Conservation (phyloP, 2,113 vertebrate genomes). For the Tretioscincus oriximinensis region DNA sequence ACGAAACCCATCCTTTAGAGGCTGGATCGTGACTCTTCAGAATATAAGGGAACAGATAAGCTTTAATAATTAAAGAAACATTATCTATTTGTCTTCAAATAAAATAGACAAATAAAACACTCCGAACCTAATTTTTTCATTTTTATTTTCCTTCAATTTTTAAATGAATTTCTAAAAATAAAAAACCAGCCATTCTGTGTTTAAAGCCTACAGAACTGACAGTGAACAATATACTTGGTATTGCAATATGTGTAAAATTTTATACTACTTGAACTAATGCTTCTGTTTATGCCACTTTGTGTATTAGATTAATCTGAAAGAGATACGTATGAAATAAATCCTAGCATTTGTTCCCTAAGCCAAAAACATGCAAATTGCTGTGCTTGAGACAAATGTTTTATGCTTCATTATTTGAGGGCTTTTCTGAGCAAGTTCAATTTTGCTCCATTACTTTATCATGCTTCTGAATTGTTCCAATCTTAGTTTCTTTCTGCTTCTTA, state of each 20-base stretch:
- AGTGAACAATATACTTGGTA: neutral
- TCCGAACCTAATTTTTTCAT: neutral
- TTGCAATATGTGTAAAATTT: slow-evolving; percentile 14
- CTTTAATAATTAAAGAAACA: slow-evolving; percentile 35
- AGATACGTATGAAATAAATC: neutral
- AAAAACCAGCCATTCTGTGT: neutral
- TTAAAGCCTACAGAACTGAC: neutral
- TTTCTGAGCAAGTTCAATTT: neutral
- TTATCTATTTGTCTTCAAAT: slow-evolving; percentile 18
- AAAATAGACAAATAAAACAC: slow-evolving; percentile 28
- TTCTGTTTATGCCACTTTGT: neutral
- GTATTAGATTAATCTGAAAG: neutral
- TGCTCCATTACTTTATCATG: neutral
- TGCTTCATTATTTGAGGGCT: neutral
- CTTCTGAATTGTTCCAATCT: neutral
- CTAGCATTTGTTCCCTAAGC: neutral
- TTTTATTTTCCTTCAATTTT: slow-evolving; percentile 17
- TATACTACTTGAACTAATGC: slow-evolving; percentile 6
- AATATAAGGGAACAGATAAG: neutral
- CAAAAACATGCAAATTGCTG: neutral
- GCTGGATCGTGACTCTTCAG: no score
- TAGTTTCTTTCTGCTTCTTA: neutral
- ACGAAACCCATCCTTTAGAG: no score
- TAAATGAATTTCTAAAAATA: slow-evolving; percentile 1
- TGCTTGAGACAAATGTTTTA: neutral